phyloP scores from a whole-genome alignment of 2,797 vertebrate species.

The Nyctalus aviator region DNA sequence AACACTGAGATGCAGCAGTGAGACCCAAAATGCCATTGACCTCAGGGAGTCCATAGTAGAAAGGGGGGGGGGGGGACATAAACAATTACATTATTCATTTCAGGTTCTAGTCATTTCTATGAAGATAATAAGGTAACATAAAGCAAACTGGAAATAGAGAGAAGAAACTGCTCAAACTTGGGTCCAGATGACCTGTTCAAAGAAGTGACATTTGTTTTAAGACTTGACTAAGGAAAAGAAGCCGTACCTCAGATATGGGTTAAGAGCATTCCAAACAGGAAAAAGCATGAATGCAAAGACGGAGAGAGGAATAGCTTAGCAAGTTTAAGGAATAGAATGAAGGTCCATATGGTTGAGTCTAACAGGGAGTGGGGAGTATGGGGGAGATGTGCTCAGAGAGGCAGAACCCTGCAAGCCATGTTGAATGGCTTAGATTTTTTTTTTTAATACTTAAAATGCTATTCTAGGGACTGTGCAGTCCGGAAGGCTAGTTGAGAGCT shows the following conservation, averaged over 20 bases:
- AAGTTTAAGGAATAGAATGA: slow-evolving; percentile 33
- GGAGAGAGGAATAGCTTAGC: background rate
- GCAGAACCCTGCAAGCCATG: background rate
- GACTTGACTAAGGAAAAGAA: background rate
- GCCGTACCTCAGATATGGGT: background rate
- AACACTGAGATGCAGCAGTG: background rate
- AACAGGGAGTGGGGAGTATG: background rate
- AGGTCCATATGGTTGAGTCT: background rate
- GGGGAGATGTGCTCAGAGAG: background rate
- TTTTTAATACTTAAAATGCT: background rate
- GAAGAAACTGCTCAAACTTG: background rate
- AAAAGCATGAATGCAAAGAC: background rate
- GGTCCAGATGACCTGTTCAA: background rate
- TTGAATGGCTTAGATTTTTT: background rate
- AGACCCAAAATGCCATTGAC: background rate
- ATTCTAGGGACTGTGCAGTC: background rate
- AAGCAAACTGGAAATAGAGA: background rate
- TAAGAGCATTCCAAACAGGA: background rate
- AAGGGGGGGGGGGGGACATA: background rate
- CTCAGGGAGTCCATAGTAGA: background rate
- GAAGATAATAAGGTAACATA: background rate
- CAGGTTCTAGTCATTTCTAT: background rate
- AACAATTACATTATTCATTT: slow-evolving; percentile 8
- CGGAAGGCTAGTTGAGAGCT: background rate
- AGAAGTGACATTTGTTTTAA: background rate